phyloP scores from a whole-genome alignment of 1,140 invertebrate species.

The Oncopeltus fasciatus region DNA sequence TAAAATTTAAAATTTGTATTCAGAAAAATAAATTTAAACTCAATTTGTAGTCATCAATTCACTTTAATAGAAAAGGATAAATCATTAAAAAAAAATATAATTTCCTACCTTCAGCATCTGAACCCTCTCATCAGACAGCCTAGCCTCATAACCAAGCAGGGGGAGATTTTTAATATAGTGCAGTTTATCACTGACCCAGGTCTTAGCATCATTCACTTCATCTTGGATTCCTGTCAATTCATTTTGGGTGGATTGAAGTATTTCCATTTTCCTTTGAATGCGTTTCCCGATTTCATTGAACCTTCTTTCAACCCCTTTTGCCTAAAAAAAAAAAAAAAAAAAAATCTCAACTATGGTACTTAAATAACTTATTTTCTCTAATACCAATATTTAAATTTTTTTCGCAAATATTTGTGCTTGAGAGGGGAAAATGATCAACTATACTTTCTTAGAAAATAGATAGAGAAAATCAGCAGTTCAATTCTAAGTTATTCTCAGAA shows the following conservation, averaged over 20 bases:
- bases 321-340: slow-evolving; percentile 31
- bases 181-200: slow-evolving; percentile 66
- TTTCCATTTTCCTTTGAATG: slow-evolving; percentile 64
- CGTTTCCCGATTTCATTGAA: slow-evolving; percentile 71
- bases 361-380: no score
- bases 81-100: not conserved
- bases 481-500: no score
- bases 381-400: no score
- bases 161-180: slow-evolving; percentile 47
- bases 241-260: slow-evolving; percentile 63
- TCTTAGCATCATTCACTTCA: slow-evolving; percentile 49
- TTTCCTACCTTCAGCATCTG: slow-evolving; percentile 43
- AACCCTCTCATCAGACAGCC: slow-evolving; percentile 53
- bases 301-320: slow-evolving; percentile 66
- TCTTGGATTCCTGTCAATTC: slow-evolving; percentile 43
- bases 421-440: no score
- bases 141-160: slow-evolving; percentile 56
- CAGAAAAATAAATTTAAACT: no score
- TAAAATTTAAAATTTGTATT: no score
- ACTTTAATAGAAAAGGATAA: no score
- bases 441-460: no score
- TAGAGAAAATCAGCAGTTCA: no score
- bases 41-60: not conserved
- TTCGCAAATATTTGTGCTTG: no score
- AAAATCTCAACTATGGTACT: not conserved